Evolutionary conservation across 2,888 invertebrate genomes (phyloP).

Genomic region (Chloromyia formosa): DNA sequence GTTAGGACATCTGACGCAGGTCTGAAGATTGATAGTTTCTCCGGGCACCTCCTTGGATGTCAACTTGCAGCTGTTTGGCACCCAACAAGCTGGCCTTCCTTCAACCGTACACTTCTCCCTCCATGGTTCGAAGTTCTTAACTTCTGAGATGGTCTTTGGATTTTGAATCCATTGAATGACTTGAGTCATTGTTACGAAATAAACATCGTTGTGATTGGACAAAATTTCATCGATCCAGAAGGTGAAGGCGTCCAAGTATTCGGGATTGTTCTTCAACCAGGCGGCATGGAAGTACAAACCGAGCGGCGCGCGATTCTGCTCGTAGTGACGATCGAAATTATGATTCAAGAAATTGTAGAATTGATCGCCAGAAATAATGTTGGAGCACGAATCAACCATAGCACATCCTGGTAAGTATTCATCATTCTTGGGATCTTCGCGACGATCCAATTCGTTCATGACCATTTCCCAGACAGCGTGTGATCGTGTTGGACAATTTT

Average conservation of each 20-base stretch:
- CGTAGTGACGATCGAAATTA: conserved; percentile 92
- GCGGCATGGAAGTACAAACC: conserved; percentile 94
- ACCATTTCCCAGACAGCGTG: conserved; percentile 98
- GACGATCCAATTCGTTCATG: conserved; percentile 90
- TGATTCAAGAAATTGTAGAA: conserved; percentile 94
- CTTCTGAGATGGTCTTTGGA: conserved; percentile 82
- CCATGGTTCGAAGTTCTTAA: conserved; percentile 94
- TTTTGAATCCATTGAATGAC: conserved; percentile 96
- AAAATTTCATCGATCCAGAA: conserved; percentile 93
- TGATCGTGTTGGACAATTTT: conserved; percentile 89
- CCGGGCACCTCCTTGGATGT: conserved; percentile 94
- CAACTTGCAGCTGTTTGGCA: conserved; percentile 89
- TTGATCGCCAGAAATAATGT: conserved; percentile 89
- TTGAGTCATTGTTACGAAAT: conserved; percentile 95
- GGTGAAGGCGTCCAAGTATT: conserved; percentile 89
- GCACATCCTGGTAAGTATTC: conserved; percentile 91
- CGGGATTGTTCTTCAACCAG: conserved; percentile 92
- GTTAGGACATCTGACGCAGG: conserved; percentile 91
- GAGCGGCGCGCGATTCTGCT: conserved; percentile 87
- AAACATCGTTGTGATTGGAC: conserved; percentile 87
- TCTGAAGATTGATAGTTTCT: conserved; percentile 92
- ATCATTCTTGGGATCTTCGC: conserved; percentile 89
- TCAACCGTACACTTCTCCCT: conserved; percentile 93
- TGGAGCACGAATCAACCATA: conserved; percentile 95
- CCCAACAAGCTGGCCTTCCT: conserved; percentile 83